A percentile compares a stretch with the other conserved stretches of the same genome.
Evolutionary conservation across 2,888 invertebrate species (phyloP).

Genomic region (Cryptus armator): DNA sequence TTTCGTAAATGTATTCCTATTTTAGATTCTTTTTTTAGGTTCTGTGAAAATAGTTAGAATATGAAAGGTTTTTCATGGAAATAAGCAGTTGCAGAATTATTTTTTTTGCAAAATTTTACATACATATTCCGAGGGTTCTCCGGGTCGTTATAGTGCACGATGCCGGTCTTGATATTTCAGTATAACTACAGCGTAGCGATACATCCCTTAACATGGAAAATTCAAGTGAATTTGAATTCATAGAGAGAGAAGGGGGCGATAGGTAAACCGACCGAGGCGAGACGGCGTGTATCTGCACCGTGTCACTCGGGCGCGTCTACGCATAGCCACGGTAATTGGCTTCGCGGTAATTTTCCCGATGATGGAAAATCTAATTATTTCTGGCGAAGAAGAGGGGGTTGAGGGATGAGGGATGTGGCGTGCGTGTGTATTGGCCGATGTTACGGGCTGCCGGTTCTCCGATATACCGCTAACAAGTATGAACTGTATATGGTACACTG

Average conservation of each 20-base stretch:
- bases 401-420: slow-evolving; percentile 14
- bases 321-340: slow-evolving; percentile 57
- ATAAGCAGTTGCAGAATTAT: neutral
- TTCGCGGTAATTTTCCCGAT: slow-evolving; percentile 70
- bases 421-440: slow-evolving; percentile 40
- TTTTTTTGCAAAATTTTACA: neutral
- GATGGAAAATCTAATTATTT: slow-evolving; percentile 73
- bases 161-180: neutral
- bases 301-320: slow-evolving; percentile 42
- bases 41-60: too few species aligned
- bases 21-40: too few species aligned
- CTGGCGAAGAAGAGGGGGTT: slow-evolving; percentile 59
- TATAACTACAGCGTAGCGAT: neutral
- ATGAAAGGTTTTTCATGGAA: slow-evolving; percentile 1
- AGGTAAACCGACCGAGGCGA: slow-evolving; percentile 4
- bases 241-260: neutral
- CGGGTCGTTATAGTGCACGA: neutral
- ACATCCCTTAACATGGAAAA: neutral
- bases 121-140: neutral
- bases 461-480: slow-evolving; percentile 30
- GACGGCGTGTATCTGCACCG: neutral
- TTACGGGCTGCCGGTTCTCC: slow-evolving; percentile 53
- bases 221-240: neutral
- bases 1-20: too few species aligned
- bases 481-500: neutral